Base-by-base conservation (phyloP, 2,888 invertebrate species). In the Meteorus cinctellus region DNA sequence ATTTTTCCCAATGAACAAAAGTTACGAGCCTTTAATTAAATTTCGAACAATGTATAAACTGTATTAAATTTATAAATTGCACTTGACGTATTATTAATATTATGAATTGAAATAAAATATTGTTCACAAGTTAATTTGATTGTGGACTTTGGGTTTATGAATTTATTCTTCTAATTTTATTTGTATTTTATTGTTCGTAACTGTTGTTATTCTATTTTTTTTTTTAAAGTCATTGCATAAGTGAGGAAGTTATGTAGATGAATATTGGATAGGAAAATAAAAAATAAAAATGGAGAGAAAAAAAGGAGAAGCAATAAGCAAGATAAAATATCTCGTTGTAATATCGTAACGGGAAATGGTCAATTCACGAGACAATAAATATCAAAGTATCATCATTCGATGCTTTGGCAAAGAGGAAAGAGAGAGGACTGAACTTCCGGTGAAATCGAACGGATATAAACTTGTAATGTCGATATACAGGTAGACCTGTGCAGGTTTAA, bases 381-480 rank as follows among this genome's bases (percentile, higher is more conserved):
- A 70, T 70, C 48, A 59, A 45, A 68, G 48, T 45, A 68, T 68
- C 62, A 75, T 70, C 65, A n/a, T 55, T 55, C 55, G 55, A 55
- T 8, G 70, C 36, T 68, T 68, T 60, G 68, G 5, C 34, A 41
- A 36, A 70, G 65, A 69, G 41, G 41, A 65, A 63, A 36, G 45
- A 55, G 29, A 70, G 55, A 71, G 68, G 31, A 70, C 59, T 75
- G 36, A 70, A 65, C 65, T 65, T 75, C 75, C 75, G 75, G 75
- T 75, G 69, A 70, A 75, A 71, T 71, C 62, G 45, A 71, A 70
- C 65, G 70, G 55, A 75, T 65, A 55, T 70, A 63, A 63, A 75
- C 60, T 70, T 14, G 48, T 29, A 27, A 48, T 48, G 19, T 48
- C 48, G 31, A 16, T 36, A 59, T 71, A 41, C 31, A 41, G 6